These are phyloP conservation scores for Folsomia candida DNA, from an alignment of 2,888 invertebrate genomes.

Conservation along the genomic window DNA sequence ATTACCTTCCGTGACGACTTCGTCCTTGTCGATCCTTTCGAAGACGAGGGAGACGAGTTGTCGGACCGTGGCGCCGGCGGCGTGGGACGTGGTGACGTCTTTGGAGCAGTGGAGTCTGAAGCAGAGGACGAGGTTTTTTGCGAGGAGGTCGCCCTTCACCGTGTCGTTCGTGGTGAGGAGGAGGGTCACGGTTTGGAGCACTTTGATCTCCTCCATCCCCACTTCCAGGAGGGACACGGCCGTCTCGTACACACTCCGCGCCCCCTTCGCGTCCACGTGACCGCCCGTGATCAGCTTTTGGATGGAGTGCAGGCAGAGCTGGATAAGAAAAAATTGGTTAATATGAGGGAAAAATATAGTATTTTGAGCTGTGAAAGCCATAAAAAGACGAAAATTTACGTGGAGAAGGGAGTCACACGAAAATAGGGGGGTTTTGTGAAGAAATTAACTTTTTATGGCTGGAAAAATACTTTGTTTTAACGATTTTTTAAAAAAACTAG, in stretches of 20 bases:
- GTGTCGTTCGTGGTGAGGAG: conserved; percentile 91
- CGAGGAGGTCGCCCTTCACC: conserved; percentile 89
- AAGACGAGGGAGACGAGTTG: conserved; percentile 91
- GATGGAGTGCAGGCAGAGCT: conserved; percentile 89
- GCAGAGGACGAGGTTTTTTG: conserved; percentile 92
- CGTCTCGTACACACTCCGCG: conserved; percentile 87
- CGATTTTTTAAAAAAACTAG: no score
- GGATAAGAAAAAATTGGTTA: conserved; percentile 54
- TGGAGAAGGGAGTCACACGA: no score
- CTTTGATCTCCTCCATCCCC: conserved; percentile 92
- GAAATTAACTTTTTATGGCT: no score
- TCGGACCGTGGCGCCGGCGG: conserved; percentile 91
- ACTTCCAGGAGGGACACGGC: conserved; percentile 90
- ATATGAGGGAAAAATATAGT: no score
- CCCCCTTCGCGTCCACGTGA: conserved; percentile 85
- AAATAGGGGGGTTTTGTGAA: no score
- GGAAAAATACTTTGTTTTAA: no score
- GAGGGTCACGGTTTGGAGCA: conserved; percentile 91
- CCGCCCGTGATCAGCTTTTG: conserved; percentile 90
- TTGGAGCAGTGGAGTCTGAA: conserved; percentile 94
- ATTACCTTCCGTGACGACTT: not conserved
- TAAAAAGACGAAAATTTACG: no score
- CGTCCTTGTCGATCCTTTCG: conserved; percentile 74
- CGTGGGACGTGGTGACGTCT: conserved; percentile 92
- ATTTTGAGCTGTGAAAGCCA: no score